These are phyloP conservation scores for Apeira syringaria DNA, from an alignment of 2,888 invertebrate species.

Conservation along the genomic window DNA sequence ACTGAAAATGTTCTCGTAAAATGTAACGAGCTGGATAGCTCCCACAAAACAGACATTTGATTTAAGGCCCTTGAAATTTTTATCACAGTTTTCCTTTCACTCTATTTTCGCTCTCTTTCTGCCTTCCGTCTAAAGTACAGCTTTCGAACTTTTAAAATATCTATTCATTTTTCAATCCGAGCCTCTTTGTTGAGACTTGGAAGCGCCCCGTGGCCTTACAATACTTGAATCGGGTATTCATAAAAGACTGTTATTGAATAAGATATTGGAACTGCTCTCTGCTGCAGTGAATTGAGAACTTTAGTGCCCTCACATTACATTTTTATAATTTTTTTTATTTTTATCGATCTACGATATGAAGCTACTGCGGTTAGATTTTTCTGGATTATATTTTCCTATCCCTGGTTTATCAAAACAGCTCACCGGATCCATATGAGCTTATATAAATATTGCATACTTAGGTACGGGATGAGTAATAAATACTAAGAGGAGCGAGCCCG, in stretches of 20 bases:
- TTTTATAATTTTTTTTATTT: no score
- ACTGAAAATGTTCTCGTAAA: conserved; percentile 39
- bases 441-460: conserved; percentile 27
- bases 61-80: conserved; percentile 51
- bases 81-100: conserved; percentile 40
- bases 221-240: conserved; percentile 31
- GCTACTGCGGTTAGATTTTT: no score
- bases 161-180: conserved; percentile 38
- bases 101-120: conserved; percentile 11
- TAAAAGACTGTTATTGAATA: conserved; percentile 33
- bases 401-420: background rate
- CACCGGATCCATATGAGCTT: conserved; percentile 4
- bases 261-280: conserved; percentile 29
- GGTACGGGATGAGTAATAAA: conserved; percentile 41
- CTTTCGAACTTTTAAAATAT: conserved; percentile 36
- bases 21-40: conserved; percentile 36
- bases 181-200: conserved; percentile 36
- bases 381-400: background rate
- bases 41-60: conserved; percentile 44
- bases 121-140: conserved; percentile 19
- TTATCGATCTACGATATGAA: no score
- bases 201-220: conserved; percentile 22
- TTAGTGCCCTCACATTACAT: conserved; percentile 12
- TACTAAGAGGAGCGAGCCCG: conserved; percentile 35
- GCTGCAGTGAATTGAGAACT: conserved; percentile 26